phyloP scores from a whole-genome alignment of 2,797 vertebrate genomes.

The Pseudotriccus pelzelni region DNA sequence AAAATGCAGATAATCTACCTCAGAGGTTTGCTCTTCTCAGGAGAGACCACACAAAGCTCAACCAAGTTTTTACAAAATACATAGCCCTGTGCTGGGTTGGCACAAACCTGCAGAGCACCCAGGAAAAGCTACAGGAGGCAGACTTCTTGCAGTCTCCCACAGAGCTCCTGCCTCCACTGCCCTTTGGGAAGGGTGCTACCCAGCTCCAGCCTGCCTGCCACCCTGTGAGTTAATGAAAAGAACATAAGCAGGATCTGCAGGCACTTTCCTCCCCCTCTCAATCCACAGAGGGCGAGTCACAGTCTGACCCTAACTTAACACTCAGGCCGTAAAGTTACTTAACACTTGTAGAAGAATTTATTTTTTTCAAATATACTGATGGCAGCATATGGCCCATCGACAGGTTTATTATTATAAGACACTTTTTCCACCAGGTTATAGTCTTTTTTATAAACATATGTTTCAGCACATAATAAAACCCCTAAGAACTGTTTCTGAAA shows the following conservation, averaged over 20 bases:
- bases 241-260: not conserved
- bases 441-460: conserved; percentile 52
- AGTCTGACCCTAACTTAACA: conserved; percentile 54
- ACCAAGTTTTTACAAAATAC: not conserved
- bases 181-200: not conserved
- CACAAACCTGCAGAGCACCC: not conserved
- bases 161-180: not conserved
- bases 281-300: not conserved
- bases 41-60: not conserved
- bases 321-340: conserved; percentile 53
- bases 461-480: conserved; percentile 56
- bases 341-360: conserved; percentile 43
- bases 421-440: conserved; percentile 57
- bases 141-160: fast-evolving
- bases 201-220: fast-evolving
- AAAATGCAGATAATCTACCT: not conserved
- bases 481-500: conserved; percentile 51
- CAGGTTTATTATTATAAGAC: conserved; percentile 63
- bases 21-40: not conserved
- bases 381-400: conserved; percentile 48
- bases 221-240: not conserved
- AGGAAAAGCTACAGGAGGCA: not conserved
- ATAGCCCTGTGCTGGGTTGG: fast-evolving
- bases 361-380: conserved; percentile 41
- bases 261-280: not conserved